phyloP scores from a whole-genome alignment of 30 jellyfish, hydroid and myxozoan genomes.

The Aurelia sp. region DNA sequence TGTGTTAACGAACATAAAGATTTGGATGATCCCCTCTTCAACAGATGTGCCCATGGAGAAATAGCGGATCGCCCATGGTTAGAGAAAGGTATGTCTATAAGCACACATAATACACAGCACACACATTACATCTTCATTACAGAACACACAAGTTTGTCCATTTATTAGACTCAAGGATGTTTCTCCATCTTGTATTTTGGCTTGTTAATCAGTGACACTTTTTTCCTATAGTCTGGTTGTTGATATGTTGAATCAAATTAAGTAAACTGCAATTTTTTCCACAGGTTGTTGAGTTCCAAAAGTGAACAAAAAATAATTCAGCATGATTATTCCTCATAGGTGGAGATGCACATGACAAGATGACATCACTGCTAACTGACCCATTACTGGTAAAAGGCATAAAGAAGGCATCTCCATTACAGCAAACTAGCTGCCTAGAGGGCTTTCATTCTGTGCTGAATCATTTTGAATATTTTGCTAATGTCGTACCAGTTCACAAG shows the following conservation, averaged over 20 bases:
- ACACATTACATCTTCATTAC: no score
- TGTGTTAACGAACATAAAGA: constrained; percentile 3
- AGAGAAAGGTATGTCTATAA: background rate
- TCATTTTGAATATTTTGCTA: constrained; percentile 9
- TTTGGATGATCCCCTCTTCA: constrained; percentile 2
- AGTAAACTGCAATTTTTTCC: background rate
- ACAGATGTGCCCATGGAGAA: constrained; percentile 34
- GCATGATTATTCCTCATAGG: constrained; percentile 30
- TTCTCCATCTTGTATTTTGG: no score
- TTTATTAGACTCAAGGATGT: no score
- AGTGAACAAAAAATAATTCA: background rate
- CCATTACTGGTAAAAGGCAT: background rate
- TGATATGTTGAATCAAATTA: background rate
- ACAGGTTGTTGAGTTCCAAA: background rate
- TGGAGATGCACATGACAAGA: background rate
- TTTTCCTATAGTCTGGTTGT: no score
- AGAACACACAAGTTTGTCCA: no score
- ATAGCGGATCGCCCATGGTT: constrained; percentile 19
- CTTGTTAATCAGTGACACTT: no score
- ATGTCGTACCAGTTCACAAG: no score
- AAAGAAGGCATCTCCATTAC: constrained; percentile 30
- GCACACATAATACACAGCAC: no score
- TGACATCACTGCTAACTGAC: background rate
- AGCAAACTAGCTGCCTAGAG: constrained; percentile 36
- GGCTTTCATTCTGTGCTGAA: constrained; percentile 25